Conservation (phyloP, 2,888 invertebrate species). For the Trilocha varians region DNA sequence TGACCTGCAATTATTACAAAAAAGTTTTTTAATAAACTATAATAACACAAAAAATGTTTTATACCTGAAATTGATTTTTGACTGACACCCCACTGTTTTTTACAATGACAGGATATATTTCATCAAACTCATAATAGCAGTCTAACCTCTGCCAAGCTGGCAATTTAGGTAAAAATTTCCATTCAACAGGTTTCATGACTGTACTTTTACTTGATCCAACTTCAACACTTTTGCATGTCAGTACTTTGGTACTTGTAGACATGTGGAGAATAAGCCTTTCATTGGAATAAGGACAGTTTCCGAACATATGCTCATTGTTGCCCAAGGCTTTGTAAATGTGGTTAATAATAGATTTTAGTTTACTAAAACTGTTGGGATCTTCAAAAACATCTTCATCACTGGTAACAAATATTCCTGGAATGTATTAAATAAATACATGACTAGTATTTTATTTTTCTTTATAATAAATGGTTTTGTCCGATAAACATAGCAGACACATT, state of each 20-base stretch:
- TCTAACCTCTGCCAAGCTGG: conserved; percentile 85
- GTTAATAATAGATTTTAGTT: conserved; percentile 72
- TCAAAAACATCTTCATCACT: conserved; percentile 77
- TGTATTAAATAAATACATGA: no score
- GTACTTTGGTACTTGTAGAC: conserved; percentile 64
- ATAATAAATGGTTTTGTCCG: no score
- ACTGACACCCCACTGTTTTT: conserved; percentile 76
- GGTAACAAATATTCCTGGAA: conserved; percentile 81
- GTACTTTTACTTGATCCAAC: conserved; percentile 52
- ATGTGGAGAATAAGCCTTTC: conserved; percentile 80
- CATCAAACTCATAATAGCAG: conserved; percentile 83
- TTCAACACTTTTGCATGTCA: conserved; percentile 78
- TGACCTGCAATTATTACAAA: no score
- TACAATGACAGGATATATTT: conserved; percentile 79
- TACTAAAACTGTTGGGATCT: conserved; percentile 68
- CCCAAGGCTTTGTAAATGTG: conserved; percentile 72
- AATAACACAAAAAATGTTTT: not conserved
- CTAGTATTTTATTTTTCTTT: no score
- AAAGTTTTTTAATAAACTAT: not conserved
- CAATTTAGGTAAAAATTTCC: conserved; percentile 80
- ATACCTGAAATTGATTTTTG: conserved; percentile 79
- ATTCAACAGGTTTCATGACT: conserved; percentile 79
- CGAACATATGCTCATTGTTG: conserved; percentile 74
- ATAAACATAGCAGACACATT: no score
- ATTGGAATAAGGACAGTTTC: conserved; percentile 60